Evolutionary conservation across 2,888 invertebrate genomes (phyloP).

Genomic region (Patella pellucida): DNA sequence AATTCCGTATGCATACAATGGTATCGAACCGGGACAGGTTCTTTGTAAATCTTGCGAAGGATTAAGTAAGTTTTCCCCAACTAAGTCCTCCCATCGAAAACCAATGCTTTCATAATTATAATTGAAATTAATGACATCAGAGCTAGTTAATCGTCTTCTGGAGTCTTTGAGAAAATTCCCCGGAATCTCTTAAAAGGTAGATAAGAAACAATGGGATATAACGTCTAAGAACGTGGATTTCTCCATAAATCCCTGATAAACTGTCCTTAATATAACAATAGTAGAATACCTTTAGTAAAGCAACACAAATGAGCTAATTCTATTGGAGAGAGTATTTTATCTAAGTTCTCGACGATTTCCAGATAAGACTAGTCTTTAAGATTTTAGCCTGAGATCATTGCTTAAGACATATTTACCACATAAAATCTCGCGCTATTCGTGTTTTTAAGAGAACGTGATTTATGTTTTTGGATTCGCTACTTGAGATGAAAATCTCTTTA

Average conservation of each 20-base stretch:
- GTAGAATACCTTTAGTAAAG: neutral
- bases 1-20: slow-evolving; percentile 28
- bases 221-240: slow-evolving; percentile 20
- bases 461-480: no score
- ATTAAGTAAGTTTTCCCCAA: slow-evolving; percentile 24
- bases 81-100: slow-evolving; percentile 20
- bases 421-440: neutral
- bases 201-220: slow-evolving; percentile 25
- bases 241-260: neutral
- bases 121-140: slow-evolving; percentile 43
- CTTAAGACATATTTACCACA: neutral
- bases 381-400: neutral
- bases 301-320: slow-evolving; percentile 7
- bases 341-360: slow-evolving; percentile 3
- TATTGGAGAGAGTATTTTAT: slow-evolving; percentile 5
- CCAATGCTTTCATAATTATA: slow-evolving; percentile 34
- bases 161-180: slow-evolving; percentile 22
- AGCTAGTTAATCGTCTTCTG: slow-evolving; percentile 27
- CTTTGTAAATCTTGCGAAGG: slow-evolving; percentile 22
- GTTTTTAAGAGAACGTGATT: no score
- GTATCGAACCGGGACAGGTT: slow-evolving; percentile 24
- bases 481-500: no score
- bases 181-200: slow-evolving; percentile 30
- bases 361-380: neutral
- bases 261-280: slow-evolving; percentile 6